These are phyloP conservation scores for Aldabrachelys gigantea DNA, from an alignment of 2,113 vertebrate species.

Conservation along the genomic window DNA sequence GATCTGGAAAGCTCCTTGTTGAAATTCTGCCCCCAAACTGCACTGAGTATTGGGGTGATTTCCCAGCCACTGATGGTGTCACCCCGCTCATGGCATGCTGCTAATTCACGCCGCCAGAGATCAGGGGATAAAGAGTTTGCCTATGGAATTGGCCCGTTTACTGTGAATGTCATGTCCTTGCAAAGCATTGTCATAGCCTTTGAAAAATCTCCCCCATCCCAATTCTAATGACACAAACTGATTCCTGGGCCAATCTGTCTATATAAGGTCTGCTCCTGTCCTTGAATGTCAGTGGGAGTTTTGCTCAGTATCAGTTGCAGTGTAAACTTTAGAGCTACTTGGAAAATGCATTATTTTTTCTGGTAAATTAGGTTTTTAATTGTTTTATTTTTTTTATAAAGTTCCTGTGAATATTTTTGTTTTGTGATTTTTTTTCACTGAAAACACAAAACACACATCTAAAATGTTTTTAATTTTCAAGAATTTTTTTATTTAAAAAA, in stretches of 20 bases:
- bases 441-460: not conserved
- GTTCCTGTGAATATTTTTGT: slow-evolving; percentile 12
- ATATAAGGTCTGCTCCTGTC: not conserved
- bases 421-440: not conserved
- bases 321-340: slow-evolving; percentile 1
- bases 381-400: slow-evolving; percentile 38
- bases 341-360: not conserved
- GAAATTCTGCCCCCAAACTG: rapidly evolving
- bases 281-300: slow-evolving; percentile 13
- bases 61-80: not conserved
- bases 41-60: rapidly evolving
- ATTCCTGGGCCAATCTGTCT: slow-evolving; percentile 1
- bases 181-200: slow-evolving; percentile 45
- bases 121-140: rapidly evolving
- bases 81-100: rapidly evolving
- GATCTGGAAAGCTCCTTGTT: not conserved
- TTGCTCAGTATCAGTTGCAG: not conserved
- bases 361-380: slow-evolving; percentile 61
- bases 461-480: not conserved
- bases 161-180: slow-evolving; percentile 61
- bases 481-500: not conserved
- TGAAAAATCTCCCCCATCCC: not conserved
- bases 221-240: slow-evolving; percentile 25
- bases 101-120: not conserved
- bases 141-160: slow-evolving; percentile 17